These are phyloP conservation scores for Scaptodrosophila latifasciaeformis DNA, from an alignment of 2,888 invertebrate species.

Conservation along the genomic window DNA sequence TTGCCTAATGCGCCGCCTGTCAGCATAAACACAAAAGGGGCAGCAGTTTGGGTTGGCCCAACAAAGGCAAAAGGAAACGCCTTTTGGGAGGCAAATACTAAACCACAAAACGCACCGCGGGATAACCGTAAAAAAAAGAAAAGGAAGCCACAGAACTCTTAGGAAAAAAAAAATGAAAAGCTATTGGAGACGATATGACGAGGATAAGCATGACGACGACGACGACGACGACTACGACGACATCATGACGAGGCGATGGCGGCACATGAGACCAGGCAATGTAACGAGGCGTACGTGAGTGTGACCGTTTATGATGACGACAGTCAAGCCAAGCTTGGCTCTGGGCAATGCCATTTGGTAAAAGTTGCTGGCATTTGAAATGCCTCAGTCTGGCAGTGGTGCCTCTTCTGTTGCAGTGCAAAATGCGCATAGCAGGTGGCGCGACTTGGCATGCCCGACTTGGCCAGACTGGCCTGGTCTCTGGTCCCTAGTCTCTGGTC, in stretches of 20 bases:
- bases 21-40: constrained; percentile 42
- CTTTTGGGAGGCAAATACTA: neutral
- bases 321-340: constrained; percentile 8
- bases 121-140: neutral
- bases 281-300: constrained; percentile 59
- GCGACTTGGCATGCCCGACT: neutral
- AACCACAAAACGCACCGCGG: neutral
- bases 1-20: constrained; percentile 59
- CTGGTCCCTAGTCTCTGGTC: no score
- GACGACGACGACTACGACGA: neutral
- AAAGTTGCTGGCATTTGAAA: neutral
- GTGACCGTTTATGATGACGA: constrained; percentile 43
- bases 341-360: constrained; percentile 35
- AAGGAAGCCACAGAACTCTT: no score
- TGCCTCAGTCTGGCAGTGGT: constrained; percentile 2
- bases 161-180: no score
- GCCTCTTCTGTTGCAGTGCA: neutral
- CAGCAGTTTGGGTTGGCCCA: neutral
- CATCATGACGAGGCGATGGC: neutral
- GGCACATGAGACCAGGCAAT: constrained; percentile 22
- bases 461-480: neutral
- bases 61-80: constrained; percentile 9
- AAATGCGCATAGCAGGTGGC: constrained; percentile 10
- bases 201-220: neutral
- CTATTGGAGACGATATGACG: neutral